Base-by-base conservation (phyloP, 2,113 vertebrate genomes). In the Leucopsar rothschildi region DNA sequence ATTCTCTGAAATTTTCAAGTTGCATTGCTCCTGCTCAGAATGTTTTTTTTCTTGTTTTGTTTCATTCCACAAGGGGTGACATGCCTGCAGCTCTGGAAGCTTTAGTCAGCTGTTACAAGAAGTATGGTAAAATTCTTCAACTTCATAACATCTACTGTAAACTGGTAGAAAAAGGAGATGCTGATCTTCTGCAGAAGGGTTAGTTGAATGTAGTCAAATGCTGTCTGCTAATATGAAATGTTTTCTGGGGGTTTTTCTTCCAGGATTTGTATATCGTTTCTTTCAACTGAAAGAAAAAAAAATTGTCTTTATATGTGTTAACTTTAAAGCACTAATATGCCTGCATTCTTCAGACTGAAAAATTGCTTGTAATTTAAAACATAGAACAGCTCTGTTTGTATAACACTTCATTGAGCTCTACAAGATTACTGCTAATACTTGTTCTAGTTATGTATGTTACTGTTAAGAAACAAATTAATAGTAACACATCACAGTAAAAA, bases 131-230 rank as follows among this genome's bases (percentile, higher is more conserved):
- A 63, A 31, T 98, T 65, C 98, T 98, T 66, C 97, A 98, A 79
- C 95, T 99, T 71, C 99, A 99, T 70, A 98, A 99, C 90, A 50
- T 99, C 97, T 95, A 98, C 50, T 98, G 98, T 33, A 97, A 39
- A 71, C 97, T 99, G 96, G 96, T 99, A 97, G 98, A 99, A 93
- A 98, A 98, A 90, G 99, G 98, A 90, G 98, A 99, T 31, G 98
- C 98, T 2, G 98, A 99, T 29, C 97, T 98, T 33, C 98, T 99
- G 78, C 98, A 99, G 66, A 99, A 99, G 98, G 99, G 99, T 99
- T 72, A 91, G 97, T 97, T 70, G 42, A 63, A 65, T 40, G 10
- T 84, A 11, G 15, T 79, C 47, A 86, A 73, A 86, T 78, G 13
- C 33, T 91, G 13, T 76, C 68, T 63, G 56, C 17, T 65, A 66